phyloP scores from a whole-genome alignment of 2,888 invertebrate species.

The Chrysina gloriosa region DNA sequence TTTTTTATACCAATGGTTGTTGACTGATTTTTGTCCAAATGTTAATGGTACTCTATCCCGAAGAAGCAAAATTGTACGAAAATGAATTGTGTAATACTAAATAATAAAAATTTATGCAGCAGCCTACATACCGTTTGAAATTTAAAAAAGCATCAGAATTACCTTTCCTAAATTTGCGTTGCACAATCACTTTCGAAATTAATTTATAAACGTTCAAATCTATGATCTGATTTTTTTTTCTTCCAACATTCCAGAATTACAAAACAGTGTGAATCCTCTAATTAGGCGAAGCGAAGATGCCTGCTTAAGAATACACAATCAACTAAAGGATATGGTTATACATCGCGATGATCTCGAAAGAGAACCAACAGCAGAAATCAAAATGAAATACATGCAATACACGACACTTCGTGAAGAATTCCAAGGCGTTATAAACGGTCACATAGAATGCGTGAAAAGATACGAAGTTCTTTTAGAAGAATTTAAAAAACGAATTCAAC shows the following conservation, averaged over 20 bases:
- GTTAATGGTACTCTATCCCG: too few species aligned
- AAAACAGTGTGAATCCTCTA: conserved; percentile 71
- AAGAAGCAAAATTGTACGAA: too few species aligned
- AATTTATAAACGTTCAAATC: background rate
- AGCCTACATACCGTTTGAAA: too few species aligned
- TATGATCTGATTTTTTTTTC: background rate
- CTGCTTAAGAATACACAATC: conserved; percentile 68
- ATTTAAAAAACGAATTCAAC: conserved; percentile 29
- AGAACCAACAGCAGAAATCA: conserved; percentile 52
- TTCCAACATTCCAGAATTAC: conserved; percentile 66
- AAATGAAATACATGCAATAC: conserved; percentile 67
- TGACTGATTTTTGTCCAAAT: too few species aligned
- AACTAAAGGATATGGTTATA: conserved; percentile 67
- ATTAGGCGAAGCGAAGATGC: conserved; percentile 68
- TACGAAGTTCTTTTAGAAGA: conserved; percentile 63
- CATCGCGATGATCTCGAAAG: conserved; percentile 52
- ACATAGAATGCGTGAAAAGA: conserved; percentile 66
- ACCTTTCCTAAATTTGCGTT: too few species aligned
- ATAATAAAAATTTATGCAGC: too few species aligned
- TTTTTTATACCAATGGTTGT: too few species aligned
- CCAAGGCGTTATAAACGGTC: conserved; percentile 66
- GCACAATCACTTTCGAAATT: background rate
- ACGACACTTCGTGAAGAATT: conserved; percentile 64
- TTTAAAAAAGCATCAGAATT: too few species aligned
- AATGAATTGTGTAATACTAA: too few species aligned